Evolutionary conservation across 2,797 vertebrate genomes (phyloP), one percentile per base, ranked within the genome.

Genomic region (Poecilia picta): DNA sequence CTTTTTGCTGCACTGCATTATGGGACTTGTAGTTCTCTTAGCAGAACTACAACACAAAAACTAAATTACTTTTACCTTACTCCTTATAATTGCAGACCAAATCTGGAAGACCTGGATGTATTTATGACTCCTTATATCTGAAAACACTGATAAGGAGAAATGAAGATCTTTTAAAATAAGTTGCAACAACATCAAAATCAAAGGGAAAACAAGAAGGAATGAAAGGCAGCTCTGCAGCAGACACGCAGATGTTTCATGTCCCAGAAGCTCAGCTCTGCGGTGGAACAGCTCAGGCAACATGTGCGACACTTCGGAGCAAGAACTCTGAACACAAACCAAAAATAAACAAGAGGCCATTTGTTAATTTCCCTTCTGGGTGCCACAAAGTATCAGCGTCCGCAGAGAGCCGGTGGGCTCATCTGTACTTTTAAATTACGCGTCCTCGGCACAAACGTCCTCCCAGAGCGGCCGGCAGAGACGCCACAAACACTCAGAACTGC

Each of bases 391-490:
- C 91, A 94, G 85, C 80, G 70, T 94, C 90, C 75, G 18, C 84
- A 41, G 49, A 79, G 82, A 75, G 89, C 92, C 89, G 51, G 49
- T 82, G 84, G 89, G 86, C 89, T 94, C 91, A 89, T 94, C 91
- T 93, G 91, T 91, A 87, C 91, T 92, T 85, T 91, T 83, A 89
- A 83, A 92, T 93, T 83, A 91, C 45, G 78, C 18, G 79, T 91
- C 89, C 84, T 76, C 62, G 75, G 78, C 83, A 73, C 78, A 72
- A 39, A 79, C 20, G 82, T 86, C 81, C 88, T 85, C 84, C 57
- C 83, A 80, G 89, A 90, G 84, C 87, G 83, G 74, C 90, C 86
- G 73, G 77, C 62, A 89, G 87, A 92, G 83, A 82, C 31, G 76
- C 86, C 87, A 87, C 88, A 28, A 82, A 92, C 87, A 83, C 89